A percentile compares a stretch with the other conserved stretches of the same genome.
phyloP scores from a whole-genome alignment of 2,113 vertebrate species.

The Chloebia gouldiae region DNA sequence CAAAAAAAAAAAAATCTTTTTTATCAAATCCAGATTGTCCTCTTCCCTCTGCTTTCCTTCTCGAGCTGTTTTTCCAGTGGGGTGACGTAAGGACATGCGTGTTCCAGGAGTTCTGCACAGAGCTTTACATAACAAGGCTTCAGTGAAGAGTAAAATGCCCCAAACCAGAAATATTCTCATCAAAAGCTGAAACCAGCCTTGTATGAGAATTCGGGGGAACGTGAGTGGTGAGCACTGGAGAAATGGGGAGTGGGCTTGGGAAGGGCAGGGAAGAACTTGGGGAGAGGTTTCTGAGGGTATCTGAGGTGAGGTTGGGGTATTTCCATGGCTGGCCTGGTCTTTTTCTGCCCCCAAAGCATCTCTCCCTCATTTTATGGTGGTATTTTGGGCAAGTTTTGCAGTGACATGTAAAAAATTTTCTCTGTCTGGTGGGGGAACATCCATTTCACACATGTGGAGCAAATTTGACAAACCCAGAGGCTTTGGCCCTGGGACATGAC shows the following conservation, averaged over 20 bases:
- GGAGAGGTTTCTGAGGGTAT: neutral
- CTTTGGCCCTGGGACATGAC: neutral
- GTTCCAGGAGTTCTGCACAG: neutral
- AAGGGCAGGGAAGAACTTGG: neutral
- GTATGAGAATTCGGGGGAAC: neutral
- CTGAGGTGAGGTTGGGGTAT: neutral
- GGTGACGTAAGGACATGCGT: neutral
- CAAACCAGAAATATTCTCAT: neutral
- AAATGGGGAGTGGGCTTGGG: rapidly evolving
- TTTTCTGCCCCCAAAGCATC: neutral
- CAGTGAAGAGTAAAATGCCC: neutral
- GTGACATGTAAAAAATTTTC: neutral
- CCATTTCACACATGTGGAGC: neutral
- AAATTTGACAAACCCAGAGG: neutral
- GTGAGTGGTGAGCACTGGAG: neutral
- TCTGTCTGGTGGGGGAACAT: neutral
- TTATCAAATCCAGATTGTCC: neutral
- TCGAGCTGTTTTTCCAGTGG: neutral
- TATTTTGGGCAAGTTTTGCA: neutral
- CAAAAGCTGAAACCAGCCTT: neutral
- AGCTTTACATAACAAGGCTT: neutral
- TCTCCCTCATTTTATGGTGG: neutral
- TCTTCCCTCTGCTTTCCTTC: neutral
- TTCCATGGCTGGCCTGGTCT: neutral
- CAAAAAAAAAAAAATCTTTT: neutral